Percentiles rank a stretch among this genome's conserved stretches.
Evolutionary conservation across 2,888 invertebrate genomes (phyloP).

Genomic region (Hedychridium roseum): DNA sequence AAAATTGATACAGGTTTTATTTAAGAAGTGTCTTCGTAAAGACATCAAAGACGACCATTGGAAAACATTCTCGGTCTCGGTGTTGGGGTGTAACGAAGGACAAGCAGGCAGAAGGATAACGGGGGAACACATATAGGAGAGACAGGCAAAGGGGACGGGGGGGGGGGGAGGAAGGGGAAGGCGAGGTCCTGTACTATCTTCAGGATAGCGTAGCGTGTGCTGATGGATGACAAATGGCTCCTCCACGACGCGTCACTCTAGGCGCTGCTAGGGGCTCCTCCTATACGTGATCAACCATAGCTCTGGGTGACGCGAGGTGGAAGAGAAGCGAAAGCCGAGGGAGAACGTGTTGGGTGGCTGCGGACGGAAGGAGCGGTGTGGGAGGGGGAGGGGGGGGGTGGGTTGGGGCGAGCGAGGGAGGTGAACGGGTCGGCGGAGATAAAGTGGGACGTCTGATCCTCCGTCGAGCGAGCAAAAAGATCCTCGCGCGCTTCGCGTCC

Average conservation of each 20-base stretch:
- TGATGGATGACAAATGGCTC: slow-evolving; percentile 65
- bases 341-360: slow-evolving; percentile 25
- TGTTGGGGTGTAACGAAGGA: slow-evolving; percentile 1
- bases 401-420: slow-evolving; percentile 64
- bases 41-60: too few relatives aligned
- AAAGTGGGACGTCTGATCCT: slow-evolving; percentile 65
- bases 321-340: slow-evolving; percentile 19
- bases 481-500: slow-evolving; percentile 59
- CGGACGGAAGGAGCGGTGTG: slow-evolving; percentile 18
- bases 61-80: too few relatives aligned
- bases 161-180: slow-evolving; percentile 35
- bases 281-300: slow-evolving; percentile 61
- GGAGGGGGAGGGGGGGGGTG: slow-evolving; percentile 55
- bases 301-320: slow-evolving; percentile 37
- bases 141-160: slow-evolving; percentile 13
- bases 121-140: background rate
- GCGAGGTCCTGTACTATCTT: slow-evolving; percentile 40
- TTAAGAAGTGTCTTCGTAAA: too few relatives aligned
- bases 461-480: slow-evolving; percentile 63
- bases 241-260: slow-evolving; percentile 65
- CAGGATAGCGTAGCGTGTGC: slow-evolving; percentile 41
- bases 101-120: background rate
- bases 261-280: slow-evolving; percentile 61
- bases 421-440: slow-evolving; percentile 62
- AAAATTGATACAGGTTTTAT: too few relatives aligned